phyloP scores from a whole-genome alignment of 35 echinoderm and acorn worm species.

The Diadema setosum region DNA sequence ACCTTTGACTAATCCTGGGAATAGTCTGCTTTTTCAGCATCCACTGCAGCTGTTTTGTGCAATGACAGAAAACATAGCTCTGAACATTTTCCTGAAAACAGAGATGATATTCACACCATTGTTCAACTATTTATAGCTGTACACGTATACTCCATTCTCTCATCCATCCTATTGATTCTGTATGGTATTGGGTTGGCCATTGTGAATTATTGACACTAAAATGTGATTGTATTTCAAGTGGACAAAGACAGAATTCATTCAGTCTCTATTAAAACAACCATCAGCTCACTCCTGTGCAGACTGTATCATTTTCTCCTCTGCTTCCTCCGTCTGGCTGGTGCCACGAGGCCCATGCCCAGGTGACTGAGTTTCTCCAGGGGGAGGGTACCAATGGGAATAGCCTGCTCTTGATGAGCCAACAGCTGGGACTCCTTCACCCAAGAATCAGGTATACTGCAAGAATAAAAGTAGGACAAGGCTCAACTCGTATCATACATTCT shows the following conservation, averaged over 20 bases:
- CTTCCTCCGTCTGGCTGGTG: not conserved
- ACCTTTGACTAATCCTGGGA: too few species aligned
- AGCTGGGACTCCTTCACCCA: slow-evolving; percentile 8
- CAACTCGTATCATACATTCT: not conserved
- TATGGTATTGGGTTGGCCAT: too few species aligned
- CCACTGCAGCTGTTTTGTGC: too few species aligned
- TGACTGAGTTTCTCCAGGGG: not conserved
- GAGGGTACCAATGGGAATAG: slow-evolving; percentile 18
- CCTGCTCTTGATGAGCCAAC: not conserved
- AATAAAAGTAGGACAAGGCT: not conserved
- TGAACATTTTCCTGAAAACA: too few species aligned
- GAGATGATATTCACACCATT: too few species aligned
- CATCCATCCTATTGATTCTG: too few species aligned
- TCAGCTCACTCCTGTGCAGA: not conserved
- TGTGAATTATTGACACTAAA: too few species aligned
- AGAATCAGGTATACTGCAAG: slow-evolving; percentile 24
- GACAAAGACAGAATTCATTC: not conserved
- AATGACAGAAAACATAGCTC: too few species aligned
- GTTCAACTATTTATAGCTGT: too few species aligned
- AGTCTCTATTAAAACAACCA: not conserved
- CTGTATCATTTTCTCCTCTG: slow-evolving; percentile 28
- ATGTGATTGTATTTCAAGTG: not conserved
- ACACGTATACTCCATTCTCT: too few species aligned
- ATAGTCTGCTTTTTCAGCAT: too few species aligned
- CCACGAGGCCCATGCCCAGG: not conserved